These are phyloP conservation scores for Andrena bucephala DNA, from an alignment of 2,888 invertebrate genomes.

Conservation along the genomic window DNA sequence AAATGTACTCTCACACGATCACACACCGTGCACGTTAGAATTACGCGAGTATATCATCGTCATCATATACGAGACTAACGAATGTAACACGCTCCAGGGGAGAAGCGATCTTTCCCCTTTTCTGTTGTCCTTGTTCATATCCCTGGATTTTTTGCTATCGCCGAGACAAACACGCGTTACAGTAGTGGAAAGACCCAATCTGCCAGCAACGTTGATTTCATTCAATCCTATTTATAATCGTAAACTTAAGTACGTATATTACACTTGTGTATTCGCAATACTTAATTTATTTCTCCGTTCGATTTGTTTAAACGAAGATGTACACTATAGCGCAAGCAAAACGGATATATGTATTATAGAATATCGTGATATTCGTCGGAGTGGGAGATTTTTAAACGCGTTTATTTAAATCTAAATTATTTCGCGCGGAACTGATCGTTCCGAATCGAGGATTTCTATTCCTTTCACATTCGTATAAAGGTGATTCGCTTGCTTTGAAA, in stretches of 20 bases:
- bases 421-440: constrained; percentile 6
- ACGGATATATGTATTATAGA: constrained; percentile 46
- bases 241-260: constrained; percentile 46
- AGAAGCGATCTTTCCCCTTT: constrained; percentile 14
- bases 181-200: constrained; percentile 7
- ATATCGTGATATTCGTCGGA: constrained; percentile 8
- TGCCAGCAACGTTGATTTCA: constrained; percentile 34
- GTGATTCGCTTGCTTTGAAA: constrained; percentile 25
- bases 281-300: constrained; percentile 51
- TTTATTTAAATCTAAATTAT: constrained; percentile 45
- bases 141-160: neutral
- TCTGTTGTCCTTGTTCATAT: neutral
- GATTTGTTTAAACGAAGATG: constrained; percentile 21
- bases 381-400: constrained; percentile 2
- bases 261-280: constrained; percentile 34
- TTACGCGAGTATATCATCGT: constrained; percentile 56
- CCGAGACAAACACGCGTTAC: neutral
- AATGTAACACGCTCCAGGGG: constrained; percentile 31
- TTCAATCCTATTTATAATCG: constrained; percentile 38
- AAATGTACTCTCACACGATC: constrained; percentile 54
- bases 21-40: constrained; percentile 58
- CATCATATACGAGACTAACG: constrained; percentile 33
- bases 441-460: neutral
- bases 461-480: constrained; percentile 7
- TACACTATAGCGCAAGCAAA: constrained; percentile 15